phyloP scores from a whole-genome alignment of 1,140 invertebrate species.

The Tachypleus tridentatus region DNA sequence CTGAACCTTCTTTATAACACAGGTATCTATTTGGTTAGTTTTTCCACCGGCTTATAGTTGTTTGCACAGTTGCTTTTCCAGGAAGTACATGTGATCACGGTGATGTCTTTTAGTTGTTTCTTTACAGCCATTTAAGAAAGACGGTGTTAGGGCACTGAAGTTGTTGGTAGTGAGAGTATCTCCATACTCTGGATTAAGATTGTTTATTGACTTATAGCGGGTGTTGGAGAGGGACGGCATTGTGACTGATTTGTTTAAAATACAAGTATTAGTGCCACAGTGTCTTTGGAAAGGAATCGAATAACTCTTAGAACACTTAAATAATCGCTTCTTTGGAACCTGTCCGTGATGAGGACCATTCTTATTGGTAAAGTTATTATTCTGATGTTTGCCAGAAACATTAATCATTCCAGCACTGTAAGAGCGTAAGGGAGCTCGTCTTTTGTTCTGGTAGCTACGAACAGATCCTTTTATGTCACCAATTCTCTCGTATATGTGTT shows the following conservation, averaged over 20 bases:
- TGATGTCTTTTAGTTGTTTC: no score
- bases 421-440: conserved; percentile 7
- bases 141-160: no score
- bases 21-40: no score
- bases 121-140: no score
- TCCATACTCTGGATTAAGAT: conserved; percentile 71
- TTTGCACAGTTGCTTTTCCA: no score
- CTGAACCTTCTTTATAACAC: no score
- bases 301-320: conserved; percentile 12
- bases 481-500: conserved; percentile 22
- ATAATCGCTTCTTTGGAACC: conserved; percentile 11
- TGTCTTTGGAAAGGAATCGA: conserved; percentile 36
- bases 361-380: conserved; percentile 3
- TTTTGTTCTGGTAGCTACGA: not conserved
- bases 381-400: conserved; percentile 8
- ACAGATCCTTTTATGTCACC: not conserved
- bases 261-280: conserved; percentile 37
- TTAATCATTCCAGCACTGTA: conserved; percentile 12
- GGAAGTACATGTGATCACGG: no score
- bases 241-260: conserved; percentile 29
- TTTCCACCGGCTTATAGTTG: no score
- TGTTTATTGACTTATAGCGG: conserved; percentile 65
- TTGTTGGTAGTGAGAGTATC: conserved; percentile 41
- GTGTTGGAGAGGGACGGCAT: conserved; percentile 69
- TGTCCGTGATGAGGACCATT: conserved; percentile 1